phyloP scores from a whole-genome alignment of 1,140 invertebrate genomes.

The Eulimnadia texana region DNA sequence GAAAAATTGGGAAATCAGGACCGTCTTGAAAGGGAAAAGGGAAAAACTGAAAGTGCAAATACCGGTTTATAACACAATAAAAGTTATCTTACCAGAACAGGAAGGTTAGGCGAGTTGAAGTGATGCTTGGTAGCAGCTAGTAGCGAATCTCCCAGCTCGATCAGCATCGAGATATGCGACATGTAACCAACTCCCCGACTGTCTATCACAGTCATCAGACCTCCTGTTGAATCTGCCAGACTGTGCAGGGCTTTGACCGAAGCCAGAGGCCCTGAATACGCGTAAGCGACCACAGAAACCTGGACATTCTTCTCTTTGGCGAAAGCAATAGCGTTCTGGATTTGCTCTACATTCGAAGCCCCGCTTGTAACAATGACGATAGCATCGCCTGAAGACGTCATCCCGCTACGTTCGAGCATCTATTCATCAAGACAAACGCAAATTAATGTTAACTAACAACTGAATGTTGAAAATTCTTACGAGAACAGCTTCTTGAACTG shows the following conservation, averaged over 20 bases:
- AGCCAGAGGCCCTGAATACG: neutral
- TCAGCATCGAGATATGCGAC: slow-evolving; percentile 22
- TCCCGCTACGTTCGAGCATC: slow-evolving; percentile 32
- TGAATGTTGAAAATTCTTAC: no score
- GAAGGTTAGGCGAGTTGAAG: slow-evolving; percentile 30
- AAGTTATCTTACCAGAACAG: slow-evolving; percentile 32
- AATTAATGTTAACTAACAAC: no score
- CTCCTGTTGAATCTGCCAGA: slow-evolving; percentile 22
- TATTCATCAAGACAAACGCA: neutral
- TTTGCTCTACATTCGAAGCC: slow-evolving; percentile 8
- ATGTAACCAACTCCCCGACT: slow-evolving; percentile 22
- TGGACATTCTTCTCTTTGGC: slow-evolving; percentile 13
- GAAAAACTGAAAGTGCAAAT: no score
- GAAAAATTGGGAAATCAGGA: neutral
- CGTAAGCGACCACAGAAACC: slow-evolving; percentile 14
- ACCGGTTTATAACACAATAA: no score
- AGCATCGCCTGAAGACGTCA: slow-evolving; percentile 33
- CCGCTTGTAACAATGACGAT: slow-evolving; percentile 34
- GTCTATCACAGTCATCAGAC: slow-evolving; percentile 21
- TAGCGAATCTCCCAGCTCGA: slow-evolving; percentile 15
- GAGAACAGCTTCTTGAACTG: slow-evolving; percentile 33
- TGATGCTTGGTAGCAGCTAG: slow-evolving; percentile 12
- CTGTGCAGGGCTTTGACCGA: neutral
- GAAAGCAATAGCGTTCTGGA: slow-evolving; percentile 10
- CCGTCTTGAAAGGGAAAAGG: neutral